Evolutionary conservation across 2,888 invertebrate species (phyloP).

Genomic region (Incurvaria masculella): DNA sequence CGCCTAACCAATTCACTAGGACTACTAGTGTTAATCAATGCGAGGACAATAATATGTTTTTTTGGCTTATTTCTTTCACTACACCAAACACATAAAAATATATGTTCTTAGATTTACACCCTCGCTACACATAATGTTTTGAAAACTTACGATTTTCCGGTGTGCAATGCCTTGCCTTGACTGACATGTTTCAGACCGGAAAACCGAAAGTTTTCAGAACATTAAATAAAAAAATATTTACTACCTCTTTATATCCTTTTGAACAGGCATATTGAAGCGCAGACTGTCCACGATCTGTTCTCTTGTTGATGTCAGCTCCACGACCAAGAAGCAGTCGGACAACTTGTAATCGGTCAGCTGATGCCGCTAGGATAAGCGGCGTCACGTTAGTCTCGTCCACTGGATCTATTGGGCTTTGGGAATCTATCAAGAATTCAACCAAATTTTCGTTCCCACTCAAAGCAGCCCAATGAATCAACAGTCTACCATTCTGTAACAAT

Average conservation of each 20-base stretch:
- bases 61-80: too few species aligned
- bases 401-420: constrained; percentile 65
- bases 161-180: too few species aligned
- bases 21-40: too few species aligned
- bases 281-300: constrained; percentile 71
- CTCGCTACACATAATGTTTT: too few species aligned
- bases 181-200: too few species aligned
- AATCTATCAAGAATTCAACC: constrained; percentile 64
- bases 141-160: too few species aligned
- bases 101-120: too few species aligned
- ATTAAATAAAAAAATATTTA: background rate
- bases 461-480: constrained; percentile 77
- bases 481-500: constrained; percentile 62
- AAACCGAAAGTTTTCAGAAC: too few species aligned
- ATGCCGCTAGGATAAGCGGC: constrained; percentile 75
- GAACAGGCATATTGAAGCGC: constrained; percentile 84
- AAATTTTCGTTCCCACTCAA: constrained; percentile 74
- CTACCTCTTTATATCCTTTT: constrained; percentile 72
- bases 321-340: constrained; percentile 63
- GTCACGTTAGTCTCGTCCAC: constrained; percentile 74
- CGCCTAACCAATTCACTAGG: too few species aligned
- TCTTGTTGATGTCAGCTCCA: constrained; percentile 71
- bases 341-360: constrained; percentile 69
- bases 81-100: too few species aligned
- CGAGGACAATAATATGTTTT: too few species aligned